A percentile compares a stretch with the other conserved stretches of the same genome.
Conservation (phyloP, 2,797 vertebrate genomes). For the Crocodylus rhombifer region DNA sequence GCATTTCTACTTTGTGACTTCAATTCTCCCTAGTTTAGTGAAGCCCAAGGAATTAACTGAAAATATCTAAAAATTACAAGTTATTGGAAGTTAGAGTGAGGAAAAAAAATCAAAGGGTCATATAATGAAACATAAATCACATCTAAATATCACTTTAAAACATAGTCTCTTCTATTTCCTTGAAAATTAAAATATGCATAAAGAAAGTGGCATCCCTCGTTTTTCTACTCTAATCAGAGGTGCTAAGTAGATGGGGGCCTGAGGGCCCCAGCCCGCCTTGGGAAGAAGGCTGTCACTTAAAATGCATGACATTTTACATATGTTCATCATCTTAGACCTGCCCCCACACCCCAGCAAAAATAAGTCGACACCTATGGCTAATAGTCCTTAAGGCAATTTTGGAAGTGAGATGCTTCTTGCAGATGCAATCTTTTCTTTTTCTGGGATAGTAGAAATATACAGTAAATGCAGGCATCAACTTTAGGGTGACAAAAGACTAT, state of each 20-base stretch:
- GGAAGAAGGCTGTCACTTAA: no score
- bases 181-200: no score
- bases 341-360: no score
- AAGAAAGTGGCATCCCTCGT: no score
- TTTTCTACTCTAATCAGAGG: no score
- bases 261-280: no score
- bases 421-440: background rate
- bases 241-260: no score
- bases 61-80: background rate
- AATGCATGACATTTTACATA: no score
- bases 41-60: background rate
- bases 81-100: background rate
- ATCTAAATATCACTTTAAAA: background rate
- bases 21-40: background rate
- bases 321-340: no score
- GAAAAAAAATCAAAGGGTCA: background rate
- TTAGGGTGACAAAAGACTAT: background rate
- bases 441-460: background rate
- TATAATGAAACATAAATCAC: background rate
- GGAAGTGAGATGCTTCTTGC: background rate
- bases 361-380: background rate
- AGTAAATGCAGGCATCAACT: background rate
- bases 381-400: fast-evolving
- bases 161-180: background rate
- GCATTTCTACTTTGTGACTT: background rate